Percentiles rank a stretch among this genome's conserved stretches.
These are phyloP conservation scores for Thalassoma bifasciatum DNA, from an alignment of 2,113 vertebrate genomes.

Conservation along the genomic window DNA sequence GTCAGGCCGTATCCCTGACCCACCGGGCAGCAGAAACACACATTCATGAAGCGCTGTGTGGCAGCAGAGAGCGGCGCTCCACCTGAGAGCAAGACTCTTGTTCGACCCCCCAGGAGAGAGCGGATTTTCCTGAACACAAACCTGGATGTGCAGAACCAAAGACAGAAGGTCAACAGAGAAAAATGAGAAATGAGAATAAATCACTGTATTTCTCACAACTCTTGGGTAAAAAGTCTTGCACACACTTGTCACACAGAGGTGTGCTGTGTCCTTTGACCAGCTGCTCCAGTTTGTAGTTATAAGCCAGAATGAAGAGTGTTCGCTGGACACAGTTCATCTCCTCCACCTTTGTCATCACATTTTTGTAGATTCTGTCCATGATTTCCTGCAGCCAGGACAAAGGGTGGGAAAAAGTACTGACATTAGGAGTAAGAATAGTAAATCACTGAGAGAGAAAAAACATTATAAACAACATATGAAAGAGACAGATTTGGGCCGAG, in stretches of 20 bases:
- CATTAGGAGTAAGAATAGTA: background rate
- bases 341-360: constrained; percentile 93
- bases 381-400: constrained; percentile 86
- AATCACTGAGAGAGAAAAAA: too few species aligned
- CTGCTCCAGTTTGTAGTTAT: constrained; percentile 98
- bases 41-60: constrained; percentile 97
- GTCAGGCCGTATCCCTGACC: constrained; percentile 97
- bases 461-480: too few species aligned
- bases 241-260: constrained; percentile 92
- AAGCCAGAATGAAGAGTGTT: constrained; percentile 92
- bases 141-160: constrained; percentile 73
- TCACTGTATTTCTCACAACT: too few species aligned
- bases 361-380: constrained; percentile 98
- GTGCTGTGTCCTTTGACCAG: constrained; percentile 89
- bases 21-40: constrained; percentile 96
- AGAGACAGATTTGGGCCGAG: too few species aligned
- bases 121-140: constrained; percentile 93
- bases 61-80: constrained; percentile 93
- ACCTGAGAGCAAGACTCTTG: constrained; percentile 90
- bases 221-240: background rate
- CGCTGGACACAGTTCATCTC: constrained; percentile 91
- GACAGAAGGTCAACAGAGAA: background rate
- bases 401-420: background rate
- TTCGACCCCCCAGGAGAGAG: constrained; percentile 90
- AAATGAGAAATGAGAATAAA: background rate